phyloP scores from a whole-genome alignment of 2,888 invertebrate species.

The Ametastegia equiseti region DNA sequence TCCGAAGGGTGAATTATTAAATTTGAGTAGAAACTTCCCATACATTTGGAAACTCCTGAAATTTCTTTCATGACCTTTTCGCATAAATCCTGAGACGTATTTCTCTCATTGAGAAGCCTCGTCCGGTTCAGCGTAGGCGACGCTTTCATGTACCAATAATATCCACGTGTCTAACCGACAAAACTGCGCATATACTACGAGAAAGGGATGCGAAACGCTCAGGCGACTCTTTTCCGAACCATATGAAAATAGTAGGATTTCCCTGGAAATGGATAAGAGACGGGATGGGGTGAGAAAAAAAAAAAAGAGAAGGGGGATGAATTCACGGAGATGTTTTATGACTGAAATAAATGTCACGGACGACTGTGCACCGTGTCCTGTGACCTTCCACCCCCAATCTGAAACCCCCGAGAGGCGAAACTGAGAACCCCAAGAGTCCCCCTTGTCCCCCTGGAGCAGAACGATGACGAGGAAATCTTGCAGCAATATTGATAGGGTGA shows the following conservation, averaged over 20 bases:
- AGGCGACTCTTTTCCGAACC: background rate
- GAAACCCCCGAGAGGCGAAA: slow-evolving; percentile 36
- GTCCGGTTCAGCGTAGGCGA: slow-evolving; percentile 1
- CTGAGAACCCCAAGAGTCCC: background rate
- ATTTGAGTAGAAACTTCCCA: background rate
- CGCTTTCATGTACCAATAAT: background rate
- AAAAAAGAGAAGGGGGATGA: background rate
- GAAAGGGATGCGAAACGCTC: background rate
- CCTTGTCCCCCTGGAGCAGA: background rate
- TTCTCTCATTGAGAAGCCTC: background rate
- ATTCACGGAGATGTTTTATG: slow-evolving; percentile 48
- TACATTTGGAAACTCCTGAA: background rate
- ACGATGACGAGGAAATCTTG: slow-evolving; percentile 42
- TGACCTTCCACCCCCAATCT: slow-evolving; percentile 45
- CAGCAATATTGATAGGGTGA: slow-evolving; percentile 60
- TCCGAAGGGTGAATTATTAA: background rate
- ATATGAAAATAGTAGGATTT: background rate
- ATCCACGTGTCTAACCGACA: background rate
- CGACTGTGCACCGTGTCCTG: slow-evolving; percentile 31
- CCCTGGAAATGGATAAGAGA: background rate
- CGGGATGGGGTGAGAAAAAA: background rate
- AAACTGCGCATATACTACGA: background rate
- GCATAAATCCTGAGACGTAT: background rate
- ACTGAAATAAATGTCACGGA: slow-evolving; percentile 57
- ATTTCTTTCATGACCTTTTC: background rate